Base-by-base conservation (phyloP, 2,797 vertebrate species). In the Sebastes cheni region DNA sequence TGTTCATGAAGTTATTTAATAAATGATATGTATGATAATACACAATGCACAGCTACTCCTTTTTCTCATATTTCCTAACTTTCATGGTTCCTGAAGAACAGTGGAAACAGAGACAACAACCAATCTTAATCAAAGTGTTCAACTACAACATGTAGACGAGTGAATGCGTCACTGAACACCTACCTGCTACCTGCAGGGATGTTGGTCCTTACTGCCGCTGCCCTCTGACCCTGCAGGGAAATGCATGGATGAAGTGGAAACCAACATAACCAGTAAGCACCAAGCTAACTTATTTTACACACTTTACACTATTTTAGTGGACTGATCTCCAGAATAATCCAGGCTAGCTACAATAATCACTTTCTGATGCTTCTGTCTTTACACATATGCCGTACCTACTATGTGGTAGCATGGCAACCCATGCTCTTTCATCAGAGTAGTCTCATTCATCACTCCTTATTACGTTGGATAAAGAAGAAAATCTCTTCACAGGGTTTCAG, bases 151-250 rank as follows among this genome's bases (percentile, higher is more conserved):
- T 6, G n/a, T 4, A 27, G 5, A 23, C 1, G 22, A 68, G 59
- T 46, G 36, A 46, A 16, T 30, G 34, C 1, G 0, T 55, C 36
- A 71, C 0, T 61, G 6, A 61, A 29, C 59, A 30, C 70, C 36
- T 75, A 67, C 82, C 74, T 67, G 59, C 36, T 59, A 42, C 30
- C 36, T 74, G 52, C 64, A 32, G 59, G 2, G 58, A 36, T 27
- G 65, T 1, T 64, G 11, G 30, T 64, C 60, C 10, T 34, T 1
- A 0, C 22, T 54, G 67, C 23, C 16, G 20, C 18, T 30, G 62
- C 7, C 25, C 18, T 76, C 42, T 46, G n/a, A n/a, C 7, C 27
- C 81, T 80, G 42, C 34, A 72, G 56, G 55, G 13, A 79, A 65
- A 79, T 16, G 5, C 36, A 72, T 52, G 9, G 30, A 72, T 58